phyloP scores from a whole-genome alignment of 1,140 invertebrate species.

The Zelostemma sp. region DNA sequence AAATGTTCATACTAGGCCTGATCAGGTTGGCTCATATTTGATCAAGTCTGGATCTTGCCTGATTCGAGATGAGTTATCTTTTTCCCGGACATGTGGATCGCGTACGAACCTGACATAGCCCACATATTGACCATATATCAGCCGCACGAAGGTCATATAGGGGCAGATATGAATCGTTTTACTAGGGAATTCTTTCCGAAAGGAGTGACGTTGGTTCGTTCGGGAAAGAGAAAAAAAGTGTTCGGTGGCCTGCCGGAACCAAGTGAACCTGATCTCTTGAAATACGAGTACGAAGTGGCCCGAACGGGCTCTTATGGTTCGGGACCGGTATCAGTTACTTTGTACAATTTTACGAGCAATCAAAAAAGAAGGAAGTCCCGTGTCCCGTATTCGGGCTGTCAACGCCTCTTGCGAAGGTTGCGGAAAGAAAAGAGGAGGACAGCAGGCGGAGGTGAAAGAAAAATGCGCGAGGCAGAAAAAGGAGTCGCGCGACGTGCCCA shows the following conservation, averaged over 20 bases:
- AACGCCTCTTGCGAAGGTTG: conserved; percentile 20
- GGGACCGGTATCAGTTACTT: conserved; percentile 35
- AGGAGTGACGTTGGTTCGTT: too few species aligned
- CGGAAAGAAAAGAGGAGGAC: conserved; percentile 16
- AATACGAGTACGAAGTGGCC: conserved; percentile 25
- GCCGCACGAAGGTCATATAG: too few species aligned
- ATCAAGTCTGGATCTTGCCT: too few species aligned
- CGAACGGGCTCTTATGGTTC: conserved; percentile 21
- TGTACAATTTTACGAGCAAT: conserved; percentile 44
- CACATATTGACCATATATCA: too few species aligned
- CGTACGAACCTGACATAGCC: too few species aligned
- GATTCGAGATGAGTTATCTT: too few species aligned
- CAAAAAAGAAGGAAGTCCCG: conserved; percentile 38
- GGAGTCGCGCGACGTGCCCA: conserved; percentile 42
- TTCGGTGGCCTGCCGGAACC: conserved; percentile 11
- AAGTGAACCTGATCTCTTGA: conserved; percentile 20
- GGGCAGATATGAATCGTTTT: too few species aligned
- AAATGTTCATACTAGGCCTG: too few species aligned
- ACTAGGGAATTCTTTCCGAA: too few species aligned
- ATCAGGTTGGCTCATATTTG: too few species aligned
- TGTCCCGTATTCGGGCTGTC: conserved; percentile 36
- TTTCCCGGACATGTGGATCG: too few species aligned
- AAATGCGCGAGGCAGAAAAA: conserved; percentile 34
- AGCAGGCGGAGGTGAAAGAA: conserved; percentile 34
- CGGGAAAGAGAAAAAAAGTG: conserved; percentile 1